phyloP scores from a whole-genome alignment of 53 echinoderm and acorn worm genomes.

The Glandiceps talaboti region DNA sequence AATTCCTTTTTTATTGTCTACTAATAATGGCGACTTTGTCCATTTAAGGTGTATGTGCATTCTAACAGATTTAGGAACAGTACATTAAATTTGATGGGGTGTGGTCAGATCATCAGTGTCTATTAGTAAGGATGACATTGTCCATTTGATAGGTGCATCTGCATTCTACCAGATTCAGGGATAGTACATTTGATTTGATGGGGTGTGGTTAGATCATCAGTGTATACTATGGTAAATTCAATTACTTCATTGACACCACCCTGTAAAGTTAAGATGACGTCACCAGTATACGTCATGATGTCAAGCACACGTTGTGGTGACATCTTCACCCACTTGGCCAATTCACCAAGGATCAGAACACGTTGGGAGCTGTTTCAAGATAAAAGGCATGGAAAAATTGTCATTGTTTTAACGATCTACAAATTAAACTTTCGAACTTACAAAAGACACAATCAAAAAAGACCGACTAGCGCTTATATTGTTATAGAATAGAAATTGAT shows the following conservation, averaged over 20 bases:
- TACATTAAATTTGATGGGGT: too few species aligned
- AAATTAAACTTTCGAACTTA: too few species aligned
- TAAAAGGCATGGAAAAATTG: too few species aligned
- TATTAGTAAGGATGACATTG: neutral
- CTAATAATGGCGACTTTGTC: too few species aligned
- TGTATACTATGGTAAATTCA: neutral
- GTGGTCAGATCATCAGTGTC: too few species aligned
- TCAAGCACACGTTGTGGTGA: conserved; percentile 20
- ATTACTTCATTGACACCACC: neutral
- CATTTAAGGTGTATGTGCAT: too few species aligned
- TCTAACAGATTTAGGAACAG: too few species aligned
- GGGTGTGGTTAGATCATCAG: neutral
- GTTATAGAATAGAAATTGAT: too few species aligned
- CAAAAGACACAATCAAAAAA: too few species aligned
- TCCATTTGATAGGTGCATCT: neutral
- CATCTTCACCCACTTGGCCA: conserved; percentile 18
- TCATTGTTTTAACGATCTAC: too few species aligned
- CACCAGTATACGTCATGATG: neutral
- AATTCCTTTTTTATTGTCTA: too few species aligned
- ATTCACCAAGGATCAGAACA: conserved; percentile 14
- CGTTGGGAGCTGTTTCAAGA: neutral
- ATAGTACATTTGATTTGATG: neutral
- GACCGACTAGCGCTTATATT: too few species aligned
- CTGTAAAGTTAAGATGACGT: neutral
- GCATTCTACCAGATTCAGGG: neutral